Conservation (phyloP, 1,140 invertebrate genomes). For the Anastrepha ludens region DNA sequence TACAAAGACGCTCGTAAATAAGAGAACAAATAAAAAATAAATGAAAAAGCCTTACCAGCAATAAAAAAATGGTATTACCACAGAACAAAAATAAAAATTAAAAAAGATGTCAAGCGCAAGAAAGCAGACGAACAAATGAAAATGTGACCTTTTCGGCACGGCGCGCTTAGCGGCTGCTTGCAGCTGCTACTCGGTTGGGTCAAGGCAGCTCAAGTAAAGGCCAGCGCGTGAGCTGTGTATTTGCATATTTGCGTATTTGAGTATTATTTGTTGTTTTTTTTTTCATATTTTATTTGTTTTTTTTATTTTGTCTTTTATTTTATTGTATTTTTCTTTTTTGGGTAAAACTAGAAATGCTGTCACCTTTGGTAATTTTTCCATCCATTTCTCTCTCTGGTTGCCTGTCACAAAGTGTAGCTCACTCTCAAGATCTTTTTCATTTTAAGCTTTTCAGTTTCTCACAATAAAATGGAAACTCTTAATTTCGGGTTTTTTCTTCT, state of each 20-base stretch:
- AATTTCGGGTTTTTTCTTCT: background rate
- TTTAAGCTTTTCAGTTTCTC: background rate
- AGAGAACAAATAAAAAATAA: background rate
- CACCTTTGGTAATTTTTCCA: no score
- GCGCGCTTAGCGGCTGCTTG: background rate
- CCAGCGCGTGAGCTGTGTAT: no score
- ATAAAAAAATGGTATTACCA: background rate
- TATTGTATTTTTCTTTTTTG: background rate
- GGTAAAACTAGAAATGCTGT: no score
- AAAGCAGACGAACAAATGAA: background rate
- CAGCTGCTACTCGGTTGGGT: background rate
- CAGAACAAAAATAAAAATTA: background rate
- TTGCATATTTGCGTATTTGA: no score
- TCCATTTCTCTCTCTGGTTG: no score
- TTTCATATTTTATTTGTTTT: background rate
- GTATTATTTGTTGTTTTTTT: background rate
- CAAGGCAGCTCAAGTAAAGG: background rate
- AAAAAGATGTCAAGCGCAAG: background rate
- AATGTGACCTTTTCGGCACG: background rate
- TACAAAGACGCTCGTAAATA: background rate
- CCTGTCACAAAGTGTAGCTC: no score
- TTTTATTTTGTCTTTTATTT: background rate
- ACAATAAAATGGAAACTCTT: constrained; percentile 38
- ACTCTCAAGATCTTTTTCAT: background rate
- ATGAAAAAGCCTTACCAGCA: background rate